Evolutionary conservation across 2,113 vertebrate species (phyloP).

Genomic region (Muntiacus muntjak): DNA sequence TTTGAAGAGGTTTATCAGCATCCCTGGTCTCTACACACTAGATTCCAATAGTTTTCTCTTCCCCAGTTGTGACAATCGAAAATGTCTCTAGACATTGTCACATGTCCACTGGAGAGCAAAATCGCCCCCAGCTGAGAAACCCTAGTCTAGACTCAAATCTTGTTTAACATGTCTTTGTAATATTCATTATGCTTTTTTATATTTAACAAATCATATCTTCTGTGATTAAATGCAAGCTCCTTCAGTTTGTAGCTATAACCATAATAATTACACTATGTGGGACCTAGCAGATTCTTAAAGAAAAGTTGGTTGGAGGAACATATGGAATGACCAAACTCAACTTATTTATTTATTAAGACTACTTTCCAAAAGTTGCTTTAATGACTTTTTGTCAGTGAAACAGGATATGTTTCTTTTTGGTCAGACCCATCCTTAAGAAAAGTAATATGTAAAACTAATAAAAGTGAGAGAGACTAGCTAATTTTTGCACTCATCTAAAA

Average conservation of each 20-base stretch:
- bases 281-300: background rate
- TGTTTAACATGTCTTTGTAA: background rate
- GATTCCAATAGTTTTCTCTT: background rate
- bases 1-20: background rate
- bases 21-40: background rate
- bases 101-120: background rate
- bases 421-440: background rate
- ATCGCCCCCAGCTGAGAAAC: background rate
- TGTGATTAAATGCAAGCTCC: background rate
- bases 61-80: background rate
- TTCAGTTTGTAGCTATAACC: background rate
- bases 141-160: background rate
- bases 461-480: background rate
- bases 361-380: background rate
- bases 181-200: background rate
- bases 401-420: background rate
- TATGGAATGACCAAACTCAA: background rate
- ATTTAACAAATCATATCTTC: background rate
- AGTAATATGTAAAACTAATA: background rate
- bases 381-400: background rate
- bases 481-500: constrained; percentile 8
- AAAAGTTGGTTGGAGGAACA: background rate
- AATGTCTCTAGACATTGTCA: background rate
- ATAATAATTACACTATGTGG: background rate
- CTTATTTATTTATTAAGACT: background rate